A percentile compares a stretch with the other conserved stretches of the same genome.
Conservation (phyloP, 2,888 invertebrate species). For the Agelastica alni region DNA sequence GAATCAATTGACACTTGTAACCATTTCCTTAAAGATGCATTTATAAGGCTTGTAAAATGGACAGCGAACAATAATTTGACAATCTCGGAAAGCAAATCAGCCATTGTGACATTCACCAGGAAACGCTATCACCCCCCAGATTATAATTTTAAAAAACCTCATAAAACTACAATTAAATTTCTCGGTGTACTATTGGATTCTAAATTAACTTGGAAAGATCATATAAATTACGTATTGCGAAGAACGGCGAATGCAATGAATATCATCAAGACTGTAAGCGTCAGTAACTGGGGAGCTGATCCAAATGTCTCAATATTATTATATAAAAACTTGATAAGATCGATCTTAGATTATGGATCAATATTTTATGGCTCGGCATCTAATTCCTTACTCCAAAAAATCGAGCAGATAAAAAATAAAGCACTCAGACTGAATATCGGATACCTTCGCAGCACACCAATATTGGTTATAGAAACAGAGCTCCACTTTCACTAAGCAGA, state of each 20-base stretch:
- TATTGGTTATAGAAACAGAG: no score
- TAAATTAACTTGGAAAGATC: conserved; percentile 4
- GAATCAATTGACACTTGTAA: no score
- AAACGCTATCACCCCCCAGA: no score
- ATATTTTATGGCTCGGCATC: neutral
- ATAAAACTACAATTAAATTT: conserved; percentile 1
- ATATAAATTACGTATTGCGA: neutral
- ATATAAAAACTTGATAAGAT: neutral
- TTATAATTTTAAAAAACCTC: neutral
- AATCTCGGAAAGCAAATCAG: no score
- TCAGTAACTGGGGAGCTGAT: conserved; percentile 14
- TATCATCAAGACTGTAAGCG: conserved; percentile 5
- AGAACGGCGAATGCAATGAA: conserved; percentile 8
- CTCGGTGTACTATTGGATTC: conserved; percentile 1
- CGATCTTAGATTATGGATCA: neutral
- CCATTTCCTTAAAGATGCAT: no score
- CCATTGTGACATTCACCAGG: no score
- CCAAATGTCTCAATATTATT: conserved; percentile 3
- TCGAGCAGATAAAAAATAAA: no score
- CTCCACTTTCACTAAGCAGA: no score
- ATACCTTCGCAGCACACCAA: no score
- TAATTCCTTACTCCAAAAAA: neutral
- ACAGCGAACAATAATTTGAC: no score
- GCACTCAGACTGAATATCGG: no score
- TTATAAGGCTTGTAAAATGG: no score